A percentile compares a stretch with the other conserved stretches of the same genome.
phyloP scores from a whole-genome alignment of 2,797 vertebrate genomes.

The Alectoris magna region DNA sequence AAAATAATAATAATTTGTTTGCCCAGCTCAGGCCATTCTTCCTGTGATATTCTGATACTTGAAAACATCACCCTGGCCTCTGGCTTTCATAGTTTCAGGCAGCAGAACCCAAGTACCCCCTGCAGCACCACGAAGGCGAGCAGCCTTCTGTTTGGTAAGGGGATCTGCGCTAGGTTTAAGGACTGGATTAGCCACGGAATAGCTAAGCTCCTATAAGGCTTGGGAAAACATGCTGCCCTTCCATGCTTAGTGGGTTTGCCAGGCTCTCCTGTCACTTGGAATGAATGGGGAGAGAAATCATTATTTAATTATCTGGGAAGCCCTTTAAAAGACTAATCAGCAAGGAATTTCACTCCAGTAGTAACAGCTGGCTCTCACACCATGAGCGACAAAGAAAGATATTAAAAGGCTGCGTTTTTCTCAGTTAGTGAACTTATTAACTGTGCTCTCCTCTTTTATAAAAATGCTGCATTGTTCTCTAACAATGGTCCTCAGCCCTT shows the following conservation, averaged over 20 bases:
- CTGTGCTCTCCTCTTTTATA: slow-evolving; percentile 53
- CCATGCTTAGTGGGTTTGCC: slow-evolving; percentile 62
- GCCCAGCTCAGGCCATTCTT: background rate
- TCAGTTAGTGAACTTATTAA: slow-evolving; percentile 70
- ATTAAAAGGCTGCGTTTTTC: slow-evolving; percentile 68
- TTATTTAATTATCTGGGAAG: slow-evolving; percentile 75
- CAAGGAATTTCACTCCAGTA: slow-evolving; percentile 72
- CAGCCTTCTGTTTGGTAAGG: background rate
- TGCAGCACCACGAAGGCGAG: background rate
- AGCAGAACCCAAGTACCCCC: background rate
- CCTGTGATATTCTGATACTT: background rate
- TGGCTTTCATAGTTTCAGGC: background rate
- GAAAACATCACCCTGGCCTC: background rate
- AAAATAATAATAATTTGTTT: background rate
- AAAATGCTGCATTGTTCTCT: slow-evolving; percentile 61
- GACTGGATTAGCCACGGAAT: slow-evolving; percentile 53
- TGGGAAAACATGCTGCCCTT: slow-evolving; percentile 71
- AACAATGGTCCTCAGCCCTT: slow-evolving; percentile 40
- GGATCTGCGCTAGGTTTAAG: background rate
- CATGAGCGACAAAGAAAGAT: slow-evolving; percentile 68
- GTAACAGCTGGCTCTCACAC: slow-evolving; percentile 72
- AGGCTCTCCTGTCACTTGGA: slow-evolving; percentile 66
- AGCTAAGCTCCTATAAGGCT: slow-evolving; percentile 65
- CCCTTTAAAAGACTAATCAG: slow-evolving; percentile 73
- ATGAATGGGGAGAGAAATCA: slow-evolving; percentile 74